phyloP scores from a whole-genome alignment of 2,888 invertebrate species.

The Leucophora obtusa region DNA sequence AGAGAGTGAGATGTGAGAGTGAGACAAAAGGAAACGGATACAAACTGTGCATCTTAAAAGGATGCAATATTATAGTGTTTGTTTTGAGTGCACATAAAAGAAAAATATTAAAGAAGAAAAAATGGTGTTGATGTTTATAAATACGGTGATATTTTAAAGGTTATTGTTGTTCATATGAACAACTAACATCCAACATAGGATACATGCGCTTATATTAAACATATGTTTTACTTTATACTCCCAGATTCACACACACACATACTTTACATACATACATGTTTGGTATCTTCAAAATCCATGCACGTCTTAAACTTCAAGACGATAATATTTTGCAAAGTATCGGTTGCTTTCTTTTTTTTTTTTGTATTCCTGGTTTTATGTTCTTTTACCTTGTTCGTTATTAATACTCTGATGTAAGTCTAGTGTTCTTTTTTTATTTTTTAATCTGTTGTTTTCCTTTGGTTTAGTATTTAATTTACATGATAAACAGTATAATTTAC shows the following conservation, averaged over 20 bases:
- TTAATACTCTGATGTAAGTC: too few relatives aligned
- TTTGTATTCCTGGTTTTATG: too few relatives aligned
- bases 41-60: neutral
- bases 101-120: slow-evolving; percentile 35
- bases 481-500: slow-evolving; percentile 62
- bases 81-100: slow-evolving; percentile 15
- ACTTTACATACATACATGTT: neutral
- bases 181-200: neutral
- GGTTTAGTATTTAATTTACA: slow-evolving; percentile 57
- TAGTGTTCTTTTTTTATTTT: too few relatives aligned
- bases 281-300: slow-evolving; percentile 31
- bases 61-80: slow-evolving; percentile 1
- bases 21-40: neutral
- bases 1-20: slow-evolving; percentile 5
- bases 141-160: slow-evolving; percentile 61
- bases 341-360: neutral
- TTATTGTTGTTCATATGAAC: slow-evolving; percentile 42
- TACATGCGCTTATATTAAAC: slow-evolving; percentile 14
- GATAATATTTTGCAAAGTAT: slow-evolving; percentile 30
- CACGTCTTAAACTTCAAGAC: slow-evolving; percentile 37
- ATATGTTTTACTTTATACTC: neutral
- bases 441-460: slow-evolving; percentile 21
- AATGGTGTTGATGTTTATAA: slow-evolving; percentile 60
- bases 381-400: too few relatives aligned
- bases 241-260: neutral